These are phyloP conservation scores for Phthorimaea operculella DNA, from an alignment of 1,140 invertebrate genomes.

Conservation along the genomic window DNA sequence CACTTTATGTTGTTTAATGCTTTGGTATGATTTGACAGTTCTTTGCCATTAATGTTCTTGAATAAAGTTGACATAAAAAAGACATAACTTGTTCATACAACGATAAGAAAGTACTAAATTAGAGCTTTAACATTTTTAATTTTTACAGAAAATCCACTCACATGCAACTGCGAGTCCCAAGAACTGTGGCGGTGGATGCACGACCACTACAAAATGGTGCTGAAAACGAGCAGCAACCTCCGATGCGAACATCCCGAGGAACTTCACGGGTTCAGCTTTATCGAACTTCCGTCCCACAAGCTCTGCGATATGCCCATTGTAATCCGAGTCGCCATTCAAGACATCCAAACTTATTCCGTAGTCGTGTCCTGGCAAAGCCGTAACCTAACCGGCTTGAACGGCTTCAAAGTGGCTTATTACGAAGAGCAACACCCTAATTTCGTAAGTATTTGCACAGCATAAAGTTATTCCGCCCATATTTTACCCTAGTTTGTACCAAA, in stretches of 20 bases:
- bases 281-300: slow-evolving; percentile 79
- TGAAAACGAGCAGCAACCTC: slow-evolving; percentile 69
- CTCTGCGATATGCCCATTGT: slow-evolving; percentile 86
- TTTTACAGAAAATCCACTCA: slow-evolving; percentile 82
- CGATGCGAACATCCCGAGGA: slow-evolving; percentile 83
- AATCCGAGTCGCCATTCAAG: slow-evolving; percentile 83
- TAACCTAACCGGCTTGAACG: slow-evolving; percentile 85
- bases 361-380: slow-evolving; percentile 89
- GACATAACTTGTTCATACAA: too few relatives aligned
- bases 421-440: slow-evolving; percentile 70
- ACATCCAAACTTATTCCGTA: slow-evolving; percentile 89
- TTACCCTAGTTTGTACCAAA: background rate
- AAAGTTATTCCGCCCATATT: background rate
- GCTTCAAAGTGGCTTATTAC: slow-evolving; percentile 88
- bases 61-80: too few relatives aligned
- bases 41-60: too few relatives aligned
- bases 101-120: too few relatives aligned
- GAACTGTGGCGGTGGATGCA: slow-evolving; percentile 89
- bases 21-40: too few relatives aligned
- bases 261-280: slow-evolving; percentile 78
- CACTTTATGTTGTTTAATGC: too few relatives aligned
- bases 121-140: background rate
- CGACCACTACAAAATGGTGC: slow-evolving; percentile 81
- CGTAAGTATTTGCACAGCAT: slow-evolving; percentile 30
- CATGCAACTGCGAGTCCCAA: slow-evolving; percentile 85